Evolutionary conservation across 2,888 invertebrate genomes (phyloP), one percentile per base, ranked within the genome.

Genomic region (Apotomis capreana): DNA sequence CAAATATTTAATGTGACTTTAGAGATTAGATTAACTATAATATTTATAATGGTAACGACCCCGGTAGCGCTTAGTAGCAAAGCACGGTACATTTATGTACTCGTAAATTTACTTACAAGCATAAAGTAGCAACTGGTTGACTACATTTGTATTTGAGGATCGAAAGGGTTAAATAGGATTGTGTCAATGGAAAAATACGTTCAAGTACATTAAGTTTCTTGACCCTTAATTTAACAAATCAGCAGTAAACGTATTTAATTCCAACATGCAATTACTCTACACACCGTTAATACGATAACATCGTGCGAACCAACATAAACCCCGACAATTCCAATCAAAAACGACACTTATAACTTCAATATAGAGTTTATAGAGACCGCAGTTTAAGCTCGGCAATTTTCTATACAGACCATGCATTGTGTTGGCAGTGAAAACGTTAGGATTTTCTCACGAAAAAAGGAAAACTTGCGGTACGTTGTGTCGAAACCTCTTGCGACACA

Each of bases 381-480:
- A 81, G 49, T 76, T 70, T 67, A 76, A 80, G 74, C 72, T 74
- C 74, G 60, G 75, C 68, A 71, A 76, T 80, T 79, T 79, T 78
- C 77, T 81, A 81, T 75, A 81, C 75, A 74, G 74, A 73, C 75
- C 80, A 76, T 78, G 79, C 79, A 90, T 90, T 90, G 89, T 88
- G 81, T 77, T 70, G 76, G 75, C 77, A 80, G 90, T 89, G 92
- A 91, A 91, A 91, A 91, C 87, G 85, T 77, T 77, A 78, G 78
- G 80, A 82, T 85, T 85, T 91, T 91, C 92, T 89, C 91, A 91
- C 91, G 91, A 90, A 92, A 92, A 91, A 91, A 91, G 90, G 89
- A 89, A 92, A 92, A 89, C 85, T 84, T 80, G 80, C 83, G 81
- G 83, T 82, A 80, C 75, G 80, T 77, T 79, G 77, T 88, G 89